Evolutionary conservation across 1,140 invertebrate genomes (phyloP), one percentile per base, ranked within the genome.

Genomic region (Drosophila mauritiana): DNA sequence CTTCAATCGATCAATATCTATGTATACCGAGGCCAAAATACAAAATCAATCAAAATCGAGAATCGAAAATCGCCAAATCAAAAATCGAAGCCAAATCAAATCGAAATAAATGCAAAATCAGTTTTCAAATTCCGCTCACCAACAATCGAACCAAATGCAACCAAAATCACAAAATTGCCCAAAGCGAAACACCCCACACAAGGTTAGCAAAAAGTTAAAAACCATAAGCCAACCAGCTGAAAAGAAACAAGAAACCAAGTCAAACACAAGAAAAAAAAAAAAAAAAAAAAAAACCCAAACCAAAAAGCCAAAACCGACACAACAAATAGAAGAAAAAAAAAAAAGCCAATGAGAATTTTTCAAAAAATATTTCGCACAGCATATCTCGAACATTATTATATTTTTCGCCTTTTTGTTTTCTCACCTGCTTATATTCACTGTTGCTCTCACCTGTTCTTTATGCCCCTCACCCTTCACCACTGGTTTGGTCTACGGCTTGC

Each of bases 81-180:
- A 62, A 57, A 59, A 39, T 58, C 48, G 5, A 51, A 51, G 3
- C 37, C 39, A 70, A 72, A 36, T 56, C 48, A 22, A 53, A 78
- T 62, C 73, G 63, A 59, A 55, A 56, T 8, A 48, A 57, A 54
- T 63, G 57, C 37, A 39, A 69, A 80, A 74, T 70, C 55, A 48
- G 36, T 70, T 70, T 70, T 55, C 34, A 65, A 76, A 76, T 73
- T 74, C 63, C 58, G 34, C 39, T 63, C 56, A 67, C 34, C 27
- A 64, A 65, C 17, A 37, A 69, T 64, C 61, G 13, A 46, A 73
- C 52, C 81, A 70, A 83, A 88, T 88, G 75, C 83, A 88, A 88
- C 84, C 83, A 70, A 88, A 88, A 88, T 77, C 84, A 83, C 84
- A 88, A 88, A 88, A 83, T 88, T 88, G 80, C 70, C 84, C 85